These are phyloP conservation scores for Colossoma macropomum DNA, from an alignment of 2,113 vertebrate genomes.

Conservation along the genomic window DNA sequence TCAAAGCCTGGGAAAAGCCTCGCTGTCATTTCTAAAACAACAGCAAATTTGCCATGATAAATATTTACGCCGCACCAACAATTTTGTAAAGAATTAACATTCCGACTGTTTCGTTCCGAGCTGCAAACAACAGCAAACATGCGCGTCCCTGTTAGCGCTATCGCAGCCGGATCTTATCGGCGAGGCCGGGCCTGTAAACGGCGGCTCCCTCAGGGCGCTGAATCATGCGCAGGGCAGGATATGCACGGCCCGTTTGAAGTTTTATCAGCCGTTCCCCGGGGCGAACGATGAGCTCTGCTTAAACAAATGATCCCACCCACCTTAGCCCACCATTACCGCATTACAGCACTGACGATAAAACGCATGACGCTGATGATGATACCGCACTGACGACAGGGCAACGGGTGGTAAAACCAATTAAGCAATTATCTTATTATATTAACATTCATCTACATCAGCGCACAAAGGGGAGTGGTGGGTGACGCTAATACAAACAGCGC, in stretches of 20 bases:
- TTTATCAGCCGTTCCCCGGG: background rate
- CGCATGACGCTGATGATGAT: background rate
- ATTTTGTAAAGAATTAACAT: slow-evolving; percentile 66
- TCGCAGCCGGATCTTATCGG: slow-evolving; percentile 74
- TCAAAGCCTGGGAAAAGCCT: slow-evolving; percentile 55
- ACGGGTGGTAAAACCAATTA: slow-evolving; percentile 53
- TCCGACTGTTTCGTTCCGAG: slow-evolving; percentile 59
- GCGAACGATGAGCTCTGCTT: slow-evolving; percentile 64
- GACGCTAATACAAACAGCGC: too few relatives aligned
- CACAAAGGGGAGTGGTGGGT: background rate
- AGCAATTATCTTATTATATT: background rate
- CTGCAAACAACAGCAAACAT: slow-evolving; percentile 75
- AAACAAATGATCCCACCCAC: slow-evolving; percentile 68
- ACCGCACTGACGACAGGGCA: slow-evolving; percentile 53
- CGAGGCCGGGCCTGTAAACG: slow-evolving; percentile 66
- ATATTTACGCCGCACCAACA: slow-evolving; percentile 74
- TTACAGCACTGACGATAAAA: slow-evolving; percentile 59
- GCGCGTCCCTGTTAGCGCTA: slow-evolving; percentile 67
- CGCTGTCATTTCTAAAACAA: slow-evolving; percentile 52
- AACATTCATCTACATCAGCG: background rate
- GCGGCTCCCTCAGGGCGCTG: slow-evolving; percentile 67
- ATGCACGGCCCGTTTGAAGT: slow-evolving; percentile 71
- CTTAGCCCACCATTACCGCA: slow-evolving; percentile 67
- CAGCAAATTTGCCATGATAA: slow-evolving; percentile 75
- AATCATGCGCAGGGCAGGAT: slow-evolving; percentile 63